Base-by-base conservation (phyloP, 2,888 invertebrate genomes). In the Anticlea derivata region DNA sequence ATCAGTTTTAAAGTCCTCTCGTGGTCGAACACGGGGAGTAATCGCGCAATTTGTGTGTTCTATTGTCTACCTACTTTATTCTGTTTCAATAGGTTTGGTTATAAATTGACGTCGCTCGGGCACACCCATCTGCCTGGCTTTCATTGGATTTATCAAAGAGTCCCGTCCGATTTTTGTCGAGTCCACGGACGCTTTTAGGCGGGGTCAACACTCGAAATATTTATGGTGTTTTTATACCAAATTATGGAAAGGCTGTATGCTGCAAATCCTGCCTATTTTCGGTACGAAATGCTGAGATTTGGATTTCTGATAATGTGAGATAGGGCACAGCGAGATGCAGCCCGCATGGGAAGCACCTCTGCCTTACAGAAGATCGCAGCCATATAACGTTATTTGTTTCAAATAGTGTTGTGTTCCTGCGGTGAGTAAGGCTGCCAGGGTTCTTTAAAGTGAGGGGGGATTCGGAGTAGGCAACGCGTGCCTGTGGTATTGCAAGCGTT, bases 61-160 rank as follows among this genome's bases (percentile, higher is more conserved):
- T 27, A 38, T 52, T 47, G 52, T 52, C 43, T 52, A n/a, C 34
- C 17, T 34, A 48, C 39, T 43, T 44, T 39, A 48, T 44, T 48
- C 34, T 34, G 26, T 50, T 58, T 49, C 55, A 50, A 55, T 58
- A 47, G 44, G 31, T 29, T 23, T 11, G 33, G 46, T 41, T 40
- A 59, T 61, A 61, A 61, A 59, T 59, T 58, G 47, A 34, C 33
- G 46, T 52, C 48, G 38, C 22, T 33, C 38, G 46, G 45, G 39
- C 45, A 50, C 47, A 43, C 58, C 52, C 43, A 38, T 50, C 44
- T 39, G 37, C 26, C 49, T 31, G 58, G 49, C 50, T 52, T 55
- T 55, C 51, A 55, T 56, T 52, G 33, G 48, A 61, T 59, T 61
- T 61, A 59, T 57, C 50, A 38, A 50, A 17, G 39, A 43, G 52